Conservation (phyloP, 2,797 vertebrate species). For the Onychomys torridus region DNA sequence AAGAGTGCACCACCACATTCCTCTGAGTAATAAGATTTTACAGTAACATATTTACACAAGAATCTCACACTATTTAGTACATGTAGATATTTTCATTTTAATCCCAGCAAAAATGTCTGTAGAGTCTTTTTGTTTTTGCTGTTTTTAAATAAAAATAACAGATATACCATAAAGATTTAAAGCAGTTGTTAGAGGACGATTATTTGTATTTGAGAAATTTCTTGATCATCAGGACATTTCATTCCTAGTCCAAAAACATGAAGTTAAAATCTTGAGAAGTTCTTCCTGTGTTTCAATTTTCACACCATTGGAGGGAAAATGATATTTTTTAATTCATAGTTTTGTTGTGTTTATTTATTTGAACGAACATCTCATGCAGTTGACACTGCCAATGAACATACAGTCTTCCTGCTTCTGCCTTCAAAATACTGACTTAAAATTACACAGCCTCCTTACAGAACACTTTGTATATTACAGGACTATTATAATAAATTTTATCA, state of each 20-base stretch:
- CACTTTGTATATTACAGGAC: neutral
- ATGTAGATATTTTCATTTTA: neutral
- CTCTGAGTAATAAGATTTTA: neutral
- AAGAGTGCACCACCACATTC: rapidly evolving
- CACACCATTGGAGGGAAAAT: neutral
- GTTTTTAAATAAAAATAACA: neutral
- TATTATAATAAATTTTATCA: neutral
- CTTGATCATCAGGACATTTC: neutral
- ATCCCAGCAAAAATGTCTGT: neutral
- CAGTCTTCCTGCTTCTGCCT: neutral
- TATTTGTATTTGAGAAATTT: neutral
- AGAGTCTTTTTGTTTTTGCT: neutral
- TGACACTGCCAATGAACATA: neutral
- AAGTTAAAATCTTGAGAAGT: neutral
- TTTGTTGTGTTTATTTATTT: neutral
- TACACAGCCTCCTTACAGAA: neutral
- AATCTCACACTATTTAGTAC: neutral
- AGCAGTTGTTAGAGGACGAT: neutral
- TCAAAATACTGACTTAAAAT: neutral
- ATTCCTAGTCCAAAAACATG: neutral
- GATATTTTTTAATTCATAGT: neutral
- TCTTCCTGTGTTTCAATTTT: neutral
- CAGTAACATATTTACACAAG: neutral
- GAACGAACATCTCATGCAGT: neutral
- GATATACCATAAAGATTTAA: neutral